Evolutionary conservation across 2,797 vertebrate species (phyloP), one percentile per base, ranked within the genome.

Genomic region (Potorous gilbertii): DNA sequence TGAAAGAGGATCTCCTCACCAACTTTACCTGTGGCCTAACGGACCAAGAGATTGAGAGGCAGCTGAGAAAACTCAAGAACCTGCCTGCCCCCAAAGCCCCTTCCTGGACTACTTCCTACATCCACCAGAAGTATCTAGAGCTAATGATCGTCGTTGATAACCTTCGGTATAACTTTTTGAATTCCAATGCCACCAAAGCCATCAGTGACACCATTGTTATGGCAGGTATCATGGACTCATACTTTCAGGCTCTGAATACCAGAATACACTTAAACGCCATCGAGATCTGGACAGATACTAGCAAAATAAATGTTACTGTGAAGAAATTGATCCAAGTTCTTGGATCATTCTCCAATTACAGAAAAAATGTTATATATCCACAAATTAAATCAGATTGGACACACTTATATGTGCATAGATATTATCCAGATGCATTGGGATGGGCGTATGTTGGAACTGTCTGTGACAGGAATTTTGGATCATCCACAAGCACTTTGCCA

Each of bases 201-300:
- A 50, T 98, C 50, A 95, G 93, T 14, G 93, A 97, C 1, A 93
- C 98, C 54, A 52, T 98, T 74, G 95, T 98, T 56, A 0, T 98
- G 87, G 29, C 98, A 90, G 97, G 96, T 5, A 59, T 96, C 0
- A 97, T 92, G 0, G 98, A 98, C 46, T 95, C 95, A 0, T 91
- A 98, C 74, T 98, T 94, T 0, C 81, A 97, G 16, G 97, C 98
- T 0, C 27, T 99, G 91, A 97, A 92, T 1, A 0, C 98, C n/a
- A 95, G 24, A 0, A 90, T 98, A 0, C 97, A 95, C 1, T 93
- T 99, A 10, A 90, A 95, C 0, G 97, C 96, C 1, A 2, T 98
- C 46, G 98, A 98, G 96, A 96, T 98, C 13, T 98, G 98, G 98
- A 97, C 98, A 0, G 29, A 97, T 50, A 1, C 0, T 0, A 96